Conservation (phyloP, 30 jellyfish, hydroid and myxozoan genomes). For the Pelagia noctiluca region DNA sequence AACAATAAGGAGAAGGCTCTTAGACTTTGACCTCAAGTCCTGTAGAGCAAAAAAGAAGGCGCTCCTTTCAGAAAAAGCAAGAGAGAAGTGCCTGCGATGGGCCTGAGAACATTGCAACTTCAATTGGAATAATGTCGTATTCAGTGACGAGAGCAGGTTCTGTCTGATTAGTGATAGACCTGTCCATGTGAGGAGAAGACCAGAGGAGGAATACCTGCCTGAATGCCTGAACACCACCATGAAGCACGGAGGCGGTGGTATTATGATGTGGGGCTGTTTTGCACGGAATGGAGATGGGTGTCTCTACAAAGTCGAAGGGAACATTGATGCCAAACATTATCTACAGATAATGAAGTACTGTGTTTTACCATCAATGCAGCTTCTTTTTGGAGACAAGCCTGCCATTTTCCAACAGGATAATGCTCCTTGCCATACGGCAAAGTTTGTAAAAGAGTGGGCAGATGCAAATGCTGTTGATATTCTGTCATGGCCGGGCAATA, state of each 20-base stretch:
- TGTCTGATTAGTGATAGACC: constrained; percentile 53
- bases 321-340: constrained; percentile 28
- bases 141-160: constrained; percentile 57
- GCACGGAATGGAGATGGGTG: constrained; percentile 26
- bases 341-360: constrained; percentile 17
- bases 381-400: not conserved
- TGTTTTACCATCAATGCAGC: constrained; percentile 32
- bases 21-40: constrained; percentile 21
- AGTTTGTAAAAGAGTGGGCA: no score
- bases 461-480: no score
- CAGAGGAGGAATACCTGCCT: constrained; percentile 42
- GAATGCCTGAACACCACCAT: constrained; percentile 44
- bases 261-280: constrained; percentile 42
- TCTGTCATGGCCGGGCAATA: no score
- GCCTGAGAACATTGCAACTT: constrained; percentile 14
- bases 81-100: constrained; percentile 5
- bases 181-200: constrained; percentile 48
- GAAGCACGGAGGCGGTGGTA: constrained; percentile 71
- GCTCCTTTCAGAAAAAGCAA: not conserved
- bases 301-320: constrained; percentile 11
- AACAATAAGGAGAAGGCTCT: constrained; percentile 44
- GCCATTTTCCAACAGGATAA: constrained; percentile 58
- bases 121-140: constrained; percentile 56
- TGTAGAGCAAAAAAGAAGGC: constrained; percentile 52
- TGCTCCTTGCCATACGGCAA: constrained; percentile 73